A percentile compares a stretch with the other conserved stretches of the same genome.
These are phyloP conservation scores for Vespertilio murinus DNA, from an alignment of 2,797 vertebrate genomes.

Conservation along the genomic window DNA sequence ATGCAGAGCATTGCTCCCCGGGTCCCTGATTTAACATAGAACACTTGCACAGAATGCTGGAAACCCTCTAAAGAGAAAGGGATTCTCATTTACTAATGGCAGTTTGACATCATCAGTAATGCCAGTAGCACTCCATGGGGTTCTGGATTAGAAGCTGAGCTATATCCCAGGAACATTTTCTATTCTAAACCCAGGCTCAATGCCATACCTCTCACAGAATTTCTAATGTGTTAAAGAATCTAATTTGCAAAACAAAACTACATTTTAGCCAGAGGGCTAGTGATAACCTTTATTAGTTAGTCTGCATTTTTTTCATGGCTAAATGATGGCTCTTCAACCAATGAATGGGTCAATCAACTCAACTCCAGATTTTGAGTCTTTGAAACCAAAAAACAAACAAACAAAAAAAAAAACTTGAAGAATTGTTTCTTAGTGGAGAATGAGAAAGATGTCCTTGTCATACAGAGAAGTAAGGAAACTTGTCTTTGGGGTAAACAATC, in stretches of 20 bases:
- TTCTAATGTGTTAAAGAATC: conserved; percentile 44
- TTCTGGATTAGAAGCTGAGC: background rate
- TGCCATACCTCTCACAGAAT: conserved; percentile 18
- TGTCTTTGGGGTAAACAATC: background rate
- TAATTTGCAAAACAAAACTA: conserved; percentile 66
- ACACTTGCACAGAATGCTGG: background rate
- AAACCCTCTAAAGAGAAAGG: background rate
- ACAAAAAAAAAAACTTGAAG: background rate
- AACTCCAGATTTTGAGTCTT: background rate
- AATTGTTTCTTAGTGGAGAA: conserved; percentile 9
- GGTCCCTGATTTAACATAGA: background rate
- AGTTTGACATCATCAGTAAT: background rate
- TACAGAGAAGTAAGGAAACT: conserved; percentile 44
- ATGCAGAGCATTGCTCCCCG: background rate
- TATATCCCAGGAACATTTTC: background rate
- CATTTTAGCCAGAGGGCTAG: conserved; percentile 39
- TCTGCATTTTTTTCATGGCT: conserved; percentile 25
- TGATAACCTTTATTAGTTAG: background rate
- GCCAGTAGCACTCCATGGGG: background rate
- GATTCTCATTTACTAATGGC: background rate
- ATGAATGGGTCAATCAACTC: background rate
- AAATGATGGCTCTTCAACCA: background rate
- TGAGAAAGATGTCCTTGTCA: conserved; percentile 49
- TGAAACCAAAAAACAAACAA: background rate
- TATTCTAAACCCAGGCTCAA: conserved; percentile 40